Evolutionary conservation across 2,888 invertebrate species (phyloP).

Genomic region (Andrena haemorrhoa): DNA sequence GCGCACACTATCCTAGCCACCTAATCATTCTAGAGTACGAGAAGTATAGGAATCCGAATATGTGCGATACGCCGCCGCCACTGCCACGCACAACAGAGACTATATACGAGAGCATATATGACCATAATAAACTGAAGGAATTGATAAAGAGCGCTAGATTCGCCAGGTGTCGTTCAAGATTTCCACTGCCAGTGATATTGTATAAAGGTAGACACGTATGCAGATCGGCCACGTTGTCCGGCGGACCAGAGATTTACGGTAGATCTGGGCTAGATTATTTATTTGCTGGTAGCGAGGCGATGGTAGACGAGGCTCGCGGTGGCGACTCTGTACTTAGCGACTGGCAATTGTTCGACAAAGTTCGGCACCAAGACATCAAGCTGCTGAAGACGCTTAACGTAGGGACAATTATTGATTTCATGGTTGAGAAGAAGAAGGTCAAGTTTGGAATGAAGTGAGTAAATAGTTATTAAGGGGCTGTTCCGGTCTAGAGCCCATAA

Average conservation of each 20-base stretch:
- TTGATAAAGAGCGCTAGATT: constrained; percentile 89
- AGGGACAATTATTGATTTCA: constrained; percentile 91
- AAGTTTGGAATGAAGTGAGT: constrained; percentile 93
- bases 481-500: neutral
- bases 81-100: constrained; percentile 84
- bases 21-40: constrained; percentile 89
- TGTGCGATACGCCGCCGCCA: constrained; percentile 78
- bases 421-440: constrained; percentile 94
- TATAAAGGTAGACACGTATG: constrained; percentile 91
- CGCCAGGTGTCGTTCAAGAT: constrained; percentile 91
- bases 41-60: constrained; percentile 79
- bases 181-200: constrained; percentile 91
- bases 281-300: constrained; percentile 83
- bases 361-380: constrained; percentile 89
- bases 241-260: constrained; percentile 91
- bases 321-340: constrained; percentile 81
- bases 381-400: constrained; percentile 90
- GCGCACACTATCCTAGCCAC: constrained; percentile 90
- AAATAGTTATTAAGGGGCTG: neutral
- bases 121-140: constrained; percentile 87
- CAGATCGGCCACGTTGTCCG: constrained; percentile 91
- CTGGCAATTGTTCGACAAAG: constrained; percentile 88
- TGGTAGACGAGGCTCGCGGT: constrained; percentile 73
- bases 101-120: constrained; percentile 87
- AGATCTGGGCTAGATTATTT: constrained; percentile 88